Percentiles rank a stretch among this genome's conserved stretches.
phyloP scores from a whole-genome alignment of 2,113 vertebrate species.

The Anthoscopus minutus region DNA sequence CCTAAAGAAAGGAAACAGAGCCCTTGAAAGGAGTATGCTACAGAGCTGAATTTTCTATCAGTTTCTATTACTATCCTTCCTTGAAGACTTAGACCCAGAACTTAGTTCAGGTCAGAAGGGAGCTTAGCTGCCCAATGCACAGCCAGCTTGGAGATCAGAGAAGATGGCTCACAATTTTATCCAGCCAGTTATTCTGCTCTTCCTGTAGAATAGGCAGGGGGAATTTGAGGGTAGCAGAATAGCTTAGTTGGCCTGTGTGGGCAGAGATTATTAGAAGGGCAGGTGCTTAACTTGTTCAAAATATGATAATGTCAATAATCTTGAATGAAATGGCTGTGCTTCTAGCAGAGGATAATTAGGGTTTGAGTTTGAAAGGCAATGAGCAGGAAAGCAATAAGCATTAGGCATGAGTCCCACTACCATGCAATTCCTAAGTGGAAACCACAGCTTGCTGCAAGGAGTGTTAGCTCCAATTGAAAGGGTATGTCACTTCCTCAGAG shows the following conservation, averaged over 20 bases:
- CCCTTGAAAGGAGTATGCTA: neutral
- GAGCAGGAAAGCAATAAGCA: neutral
- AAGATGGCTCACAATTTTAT: neutral
- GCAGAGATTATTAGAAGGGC: neutral
- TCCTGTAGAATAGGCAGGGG: neutral
- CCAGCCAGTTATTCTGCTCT: neutral
- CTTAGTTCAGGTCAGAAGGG: neutral
- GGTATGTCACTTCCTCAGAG: neutral
- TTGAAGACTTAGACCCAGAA: neutral
- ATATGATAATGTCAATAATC: neutral
- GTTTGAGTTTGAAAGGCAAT: conserved; percentile 20
- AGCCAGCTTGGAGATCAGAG: neutral
- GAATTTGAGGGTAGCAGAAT: neutral
- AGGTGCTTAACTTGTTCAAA: neutral
- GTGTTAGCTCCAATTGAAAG: neutral
- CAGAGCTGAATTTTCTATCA: neutral
- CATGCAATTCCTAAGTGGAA: neutral
- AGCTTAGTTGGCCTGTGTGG: neutral
- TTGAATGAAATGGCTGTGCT: neutral
- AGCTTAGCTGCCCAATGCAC: neutral
- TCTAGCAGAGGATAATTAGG: neutral
- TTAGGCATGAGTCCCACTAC: neutral
- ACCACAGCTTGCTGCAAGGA: neutral
- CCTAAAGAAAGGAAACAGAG: neutral
- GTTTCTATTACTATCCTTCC: neutral